A percentile compares a stretch with the other conserved stretches of the same genome.
phyloP scores from a whole-genome alignment of 2,113 vertebrate genomes.

The Brachionichthys hirsutus region DNA sequence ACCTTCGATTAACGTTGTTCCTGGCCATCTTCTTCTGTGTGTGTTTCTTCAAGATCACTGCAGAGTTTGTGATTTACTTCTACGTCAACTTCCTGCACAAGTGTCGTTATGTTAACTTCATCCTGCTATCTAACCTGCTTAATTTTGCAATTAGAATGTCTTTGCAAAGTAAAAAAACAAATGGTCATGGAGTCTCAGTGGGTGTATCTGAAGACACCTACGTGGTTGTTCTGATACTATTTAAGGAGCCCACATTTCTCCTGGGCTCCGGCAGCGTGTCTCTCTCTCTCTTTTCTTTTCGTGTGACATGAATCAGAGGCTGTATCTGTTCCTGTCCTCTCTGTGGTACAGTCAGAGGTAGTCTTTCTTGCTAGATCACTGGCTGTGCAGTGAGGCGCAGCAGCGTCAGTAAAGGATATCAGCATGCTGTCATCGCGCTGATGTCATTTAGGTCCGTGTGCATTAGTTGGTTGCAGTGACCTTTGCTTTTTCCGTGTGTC shows the following conservation, averaged over 20 bases:
- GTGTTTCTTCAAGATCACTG: neutral
- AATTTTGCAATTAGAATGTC: constrained; percentile 29
- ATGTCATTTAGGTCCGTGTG: constrained; percentile 68
- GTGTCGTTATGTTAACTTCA: constrained; percentile 11
- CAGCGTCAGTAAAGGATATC: constrained; percentile 55
- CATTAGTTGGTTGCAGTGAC: constrained; percentile 57
- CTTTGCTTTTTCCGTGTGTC: constrained; percentile 62
- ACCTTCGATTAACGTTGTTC: too few relatives aligned
- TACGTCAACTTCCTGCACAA: constrained; percentile 14
- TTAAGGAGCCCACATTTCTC: constrained; percentile 73
- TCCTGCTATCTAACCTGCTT: constrained; percentile 7
- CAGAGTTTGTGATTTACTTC: neutral
- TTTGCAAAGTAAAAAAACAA: constrained; percentile 45
- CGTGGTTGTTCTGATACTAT: constrained; percentile 68
- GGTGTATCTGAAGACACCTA: constrained; percentile 66
- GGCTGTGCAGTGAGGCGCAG: constrained; percentile 52
- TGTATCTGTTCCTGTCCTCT: constrained; percentile 67
- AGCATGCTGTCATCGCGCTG: constrained; percentile 55
- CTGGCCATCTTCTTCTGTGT: too few relatives aligned
- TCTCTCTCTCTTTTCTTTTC: constrained; percentile 67
- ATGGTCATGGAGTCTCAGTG: constrained; percentile 46
- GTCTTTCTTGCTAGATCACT: constrained; percentile 62
- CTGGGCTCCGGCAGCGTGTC: constrained; percentile 68
- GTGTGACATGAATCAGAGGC: constrained; percentile 71
- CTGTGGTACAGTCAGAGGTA: constrained; percentile 66